phyloP scores from a whole-genome alignment of 2,113 vertebrate species.

The Lepus europaeus region DNA sequence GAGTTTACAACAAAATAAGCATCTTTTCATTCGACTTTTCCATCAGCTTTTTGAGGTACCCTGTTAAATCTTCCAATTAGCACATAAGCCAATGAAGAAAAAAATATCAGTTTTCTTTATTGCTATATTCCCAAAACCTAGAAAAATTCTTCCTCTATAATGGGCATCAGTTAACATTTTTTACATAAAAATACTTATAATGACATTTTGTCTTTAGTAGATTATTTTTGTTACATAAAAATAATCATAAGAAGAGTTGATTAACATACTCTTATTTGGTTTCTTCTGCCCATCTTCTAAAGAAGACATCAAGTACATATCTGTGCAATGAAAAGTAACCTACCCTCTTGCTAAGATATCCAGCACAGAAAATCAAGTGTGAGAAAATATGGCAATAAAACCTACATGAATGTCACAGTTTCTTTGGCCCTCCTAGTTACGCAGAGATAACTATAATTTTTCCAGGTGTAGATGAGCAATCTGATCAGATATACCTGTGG shows the following conservation, averaged over 20 bases:
- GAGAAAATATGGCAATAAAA: background rate
- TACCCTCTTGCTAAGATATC: background rate
- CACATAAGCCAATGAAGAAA: background rate
- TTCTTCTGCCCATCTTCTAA: background rate
- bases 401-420: background rate
- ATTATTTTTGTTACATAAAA: conserved; percentile 2
- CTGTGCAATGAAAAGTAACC: background rate
- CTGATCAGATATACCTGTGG: background rate
- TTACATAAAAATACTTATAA: background rate
- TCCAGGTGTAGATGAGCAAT: conserved; percentile 3
- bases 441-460: background rate
- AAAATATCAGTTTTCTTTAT: background rate
- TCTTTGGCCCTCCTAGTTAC: background rate
- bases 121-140: background rate
- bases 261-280: background rate
- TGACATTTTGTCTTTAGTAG: background rate
- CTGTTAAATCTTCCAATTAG: background rate
- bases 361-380: background rate
- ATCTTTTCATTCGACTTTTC: no score
- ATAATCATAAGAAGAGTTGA: conserved; percentile 3
- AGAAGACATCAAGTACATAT: background rate
- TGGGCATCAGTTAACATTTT: background rate
- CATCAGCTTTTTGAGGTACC: no score
- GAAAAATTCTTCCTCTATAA: background rate
- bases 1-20: no score